A percentile compares a stretch with the other conserved stretches of the same genome.
phyloP scores from a whole-genome alignment of 1,140 invertebrate genomes.

The Thalassaphorura encarpata region DNA sequence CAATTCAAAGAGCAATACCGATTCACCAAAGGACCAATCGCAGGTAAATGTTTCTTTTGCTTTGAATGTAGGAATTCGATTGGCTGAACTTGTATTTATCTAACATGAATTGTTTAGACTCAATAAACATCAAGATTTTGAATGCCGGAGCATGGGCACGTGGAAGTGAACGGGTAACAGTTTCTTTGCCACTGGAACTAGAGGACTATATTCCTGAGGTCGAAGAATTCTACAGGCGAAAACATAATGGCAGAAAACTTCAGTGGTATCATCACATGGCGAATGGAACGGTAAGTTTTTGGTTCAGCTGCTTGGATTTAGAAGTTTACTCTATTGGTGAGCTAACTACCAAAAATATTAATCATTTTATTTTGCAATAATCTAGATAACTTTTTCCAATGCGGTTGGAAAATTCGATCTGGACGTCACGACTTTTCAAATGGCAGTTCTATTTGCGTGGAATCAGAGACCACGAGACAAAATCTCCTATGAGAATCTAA shows the following conservation, averaged over 20 bases:
- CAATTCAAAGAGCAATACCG: constrained; percentile 69
- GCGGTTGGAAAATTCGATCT: constrained; percentile 90
- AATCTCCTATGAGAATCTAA: constrained; percentile 89
- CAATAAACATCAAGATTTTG: constrained; percentile 67
- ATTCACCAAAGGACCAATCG: constrained; percentile 46
- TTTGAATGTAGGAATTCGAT: constrained; percentile 7
- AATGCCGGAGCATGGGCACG: constrained; percentile 97
- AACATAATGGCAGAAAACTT: constrained; percentile 94
- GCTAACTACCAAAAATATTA: too few species aligned
- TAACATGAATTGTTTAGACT: constrained; percentile 34
- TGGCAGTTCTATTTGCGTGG: constrained; percentile 99
- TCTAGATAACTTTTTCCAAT: constrained; percentile 85
- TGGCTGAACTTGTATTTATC: neutral
- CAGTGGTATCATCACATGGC: constrained; percentile 99
- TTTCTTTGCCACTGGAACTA: constrained; percentile 90
- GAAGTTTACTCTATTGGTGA: too few species aligned
- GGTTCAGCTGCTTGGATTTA: too few species aligned
- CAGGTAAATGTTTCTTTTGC: constrained; percentile 35
- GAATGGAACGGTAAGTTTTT: constrained; percentile 82
- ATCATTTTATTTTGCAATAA: constrained; percentile 24
- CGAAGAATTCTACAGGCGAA: constrained; percentile 88
- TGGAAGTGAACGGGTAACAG: constrained; percentile 84
- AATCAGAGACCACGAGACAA: constrained; percentile 87
- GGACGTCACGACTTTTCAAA: constrained; percentile 98
- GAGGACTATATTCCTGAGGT: constrained; percentile 98